phyloP scores from a whole-genome alignment of 2,888 invertebrate genomes.

The Andrena chrysosceles region DNA sequence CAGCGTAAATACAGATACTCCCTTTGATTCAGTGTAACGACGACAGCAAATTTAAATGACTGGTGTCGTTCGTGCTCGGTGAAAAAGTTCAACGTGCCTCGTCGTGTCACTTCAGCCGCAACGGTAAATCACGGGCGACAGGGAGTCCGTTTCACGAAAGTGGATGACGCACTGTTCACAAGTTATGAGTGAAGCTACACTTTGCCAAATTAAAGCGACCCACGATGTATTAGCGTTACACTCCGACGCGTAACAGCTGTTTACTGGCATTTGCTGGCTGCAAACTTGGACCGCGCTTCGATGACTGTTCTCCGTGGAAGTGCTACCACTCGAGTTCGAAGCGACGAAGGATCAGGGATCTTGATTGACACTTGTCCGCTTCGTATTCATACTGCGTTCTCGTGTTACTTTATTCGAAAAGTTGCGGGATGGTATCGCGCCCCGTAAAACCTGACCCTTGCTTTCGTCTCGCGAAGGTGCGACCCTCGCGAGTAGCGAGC shows the following conservation, averaged over 20 bases:
- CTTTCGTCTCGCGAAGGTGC: constrained; percentile 16
- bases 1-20: too few relatives aligned
- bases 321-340: neutral
- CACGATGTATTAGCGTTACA: constrained; percentile 15
- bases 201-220: constrained; percentile 56
- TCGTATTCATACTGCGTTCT: constrained; percentile 13
- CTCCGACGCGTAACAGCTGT: constrained; percentile 18
- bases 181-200: constrained; percentile 55
- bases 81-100: too few relatives aligned
- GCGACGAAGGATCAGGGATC: neutral
- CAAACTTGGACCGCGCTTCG: too few relatives aligned
- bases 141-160: constrained; percentile 42
- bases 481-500: constrained; percentile 8
- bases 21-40: too few relatives aligned
- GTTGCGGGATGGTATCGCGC: constrained; percentile 36
- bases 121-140: constrained; percentile 51
- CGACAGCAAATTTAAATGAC: too few relatives aligned
- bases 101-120: too few relatives aligned
- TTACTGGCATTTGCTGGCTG: constrained; percentile 9
- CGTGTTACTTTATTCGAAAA: constrained; percentile 29
- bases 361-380: neutral
- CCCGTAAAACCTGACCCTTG: constrained; percentile 33
- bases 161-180: constrained; percentile 42
- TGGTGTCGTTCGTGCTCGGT: too few relatives aligned
- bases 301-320: neutral